These are phyloP conservation scores for Corynorhinus townsendii DNA, from an alignment of 2,113 vertebrate species.

Conservation along the genomic window DNA sequence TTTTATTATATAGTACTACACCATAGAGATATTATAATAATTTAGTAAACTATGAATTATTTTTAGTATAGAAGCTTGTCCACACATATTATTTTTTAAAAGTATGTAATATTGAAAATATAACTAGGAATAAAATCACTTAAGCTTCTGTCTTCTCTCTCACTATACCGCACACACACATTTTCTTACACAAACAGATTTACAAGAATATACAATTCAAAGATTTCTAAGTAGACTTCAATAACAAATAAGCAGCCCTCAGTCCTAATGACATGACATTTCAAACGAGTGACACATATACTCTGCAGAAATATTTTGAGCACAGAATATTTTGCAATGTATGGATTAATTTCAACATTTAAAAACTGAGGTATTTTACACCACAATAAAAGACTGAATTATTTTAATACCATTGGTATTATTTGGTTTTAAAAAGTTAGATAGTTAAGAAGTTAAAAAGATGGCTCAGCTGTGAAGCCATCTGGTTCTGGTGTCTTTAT, in stretches of 20 bases:
- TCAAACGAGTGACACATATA: not conserved
- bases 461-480: not conserved
- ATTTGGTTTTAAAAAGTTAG: not conserved
- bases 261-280: not conserved
- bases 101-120: not conserved
- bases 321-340: not conserved
- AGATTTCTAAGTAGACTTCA: not conserved
- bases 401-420: not conserved
- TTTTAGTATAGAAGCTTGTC: not conserved
- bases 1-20: not conserved
- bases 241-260: not conserved
- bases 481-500: not conserved
- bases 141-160: not conserved
- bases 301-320: not conserved
- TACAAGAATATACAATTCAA: not conserved
- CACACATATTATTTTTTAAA: not conserved
- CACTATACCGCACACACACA: rapidly evolving
- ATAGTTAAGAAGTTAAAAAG: not conserved
- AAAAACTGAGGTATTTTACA: not conserved
- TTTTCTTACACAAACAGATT: not conserved
- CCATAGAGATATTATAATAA: not conserved
- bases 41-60: not conserved
- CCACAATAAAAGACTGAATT: not conserved
- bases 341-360: not conserved
- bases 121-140: not conserved